Base-by-base conservation (phyloP, 2,888 invertebrate genomes). In the Metallyticus violacea region DNA sequence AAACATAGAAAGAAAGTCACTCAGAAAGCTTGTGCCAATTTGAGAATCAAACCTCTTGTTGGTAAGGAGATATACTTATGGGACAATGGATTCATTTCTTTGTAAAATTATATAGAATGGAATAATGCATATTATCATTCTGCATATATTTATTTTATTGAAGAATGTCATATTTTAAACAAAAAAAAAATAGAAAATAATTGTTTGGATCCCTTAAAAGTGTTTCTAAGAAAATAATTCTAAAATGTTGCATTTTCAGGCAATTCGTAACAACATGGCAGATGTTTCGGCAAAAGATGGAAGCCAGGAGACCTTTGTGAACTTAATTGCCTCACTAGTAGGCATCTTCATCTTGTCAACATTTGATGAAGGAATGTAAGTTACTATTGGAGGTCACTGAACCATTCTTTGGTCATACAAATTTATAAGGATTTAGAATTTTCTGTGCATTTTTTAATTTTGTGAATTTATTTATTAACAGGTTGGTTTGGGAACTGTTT, bases 281-380 rank as follows among this genome's bases (percentile, higher is more conserved):
- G 99, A 99, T 92, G 98, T 97, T 7, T 94, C 97, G 0, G 97
- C 98, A 0, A 99, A 99, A 92, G 99, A 99, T 91, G 97, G 98
- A 6, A 98, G 98, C 88, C 99, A 99, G 93, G 99, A 99, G 92
- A 99, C 99, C 0, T 95, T 98, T 89, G 98, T 99, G 22, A 99
- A 99, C 92, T 93, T 99, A 80, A 91, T 97, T 77, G 98, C 97
- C 9, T 96, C 98, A 9, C 91, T 98, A 83, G 91, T 95, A 86
- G 97, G 97, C 86, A 93, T 99, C 82, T 91, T 96, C 78, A 92
- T 99, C 85, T 93, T 99, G 79, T 95, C 96, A 7, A 89, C 93
- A 88, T 94, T 96, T 89, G 94, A 93, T 91, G 93, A 93, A 90
- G 91, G 92, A 90, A 90, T 91, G 92, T 93, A 91, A 92, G 91